A percentile compares a stretch with the other conserved stretches of the same genome.
Conservation (phyloP, 2,888 invertebrate species). For the Agrochola lychnidis region DNA sequence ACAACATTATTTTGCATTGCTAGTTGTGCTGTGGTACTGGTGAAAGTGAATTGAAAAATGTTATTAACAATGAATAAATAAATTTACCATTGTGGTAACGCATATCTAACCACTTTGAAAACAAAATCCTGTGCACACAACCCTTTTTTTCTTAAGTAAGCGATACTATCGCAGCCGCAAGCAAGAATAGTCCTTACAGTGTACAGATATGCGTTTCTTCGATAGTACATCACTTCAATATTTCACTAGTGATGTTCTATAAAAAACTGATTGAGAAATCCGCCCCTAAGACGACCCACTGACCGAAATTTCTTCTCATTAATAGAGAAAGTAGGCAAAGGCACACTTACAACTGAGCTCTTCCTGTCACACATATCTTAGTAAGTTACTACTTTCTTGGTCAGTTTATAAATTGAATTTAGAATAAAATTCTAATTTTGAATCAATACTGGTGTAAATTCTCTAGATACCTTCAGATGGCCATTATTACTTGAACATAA, state of each 20-base stretch:
- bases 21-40: not conserved
- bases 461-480: not conserved
- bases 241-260: not conserved
- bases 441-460: not conserved
- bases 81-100: no score
- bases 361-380: not conserved
- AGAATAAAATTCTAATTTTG: not conserved
- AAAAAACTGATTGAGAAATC: not conserved
- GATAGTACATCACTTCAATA: not conserved
- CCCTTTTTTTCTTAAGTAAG: no score
- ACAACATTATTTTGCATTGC: not conserved
- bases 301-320: slow-evolving; percentile 7
- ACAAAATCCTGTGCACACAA: no score
- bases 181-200: no score
- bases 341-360: slow-evolving; percentile 7
- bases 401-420: not conserved
- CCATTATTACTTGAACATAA: no score
- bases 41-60: slow-evolving; percentile 7
- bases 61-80: not conserved
- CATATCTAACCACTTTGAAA: no score
- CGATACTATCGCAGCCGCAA: no score
- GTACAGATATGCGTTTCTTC: no score
- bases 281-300: no score
- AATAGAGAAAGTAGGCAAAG: slow-evolving; percentile 19
- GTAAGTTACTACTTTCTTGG: not conserved